A percentile compares a stretch with the other conserved stretches of the same genome.
Conservation (phyloP, 1,140 invertebrate species). For the Microvelia longipes region DNA sequence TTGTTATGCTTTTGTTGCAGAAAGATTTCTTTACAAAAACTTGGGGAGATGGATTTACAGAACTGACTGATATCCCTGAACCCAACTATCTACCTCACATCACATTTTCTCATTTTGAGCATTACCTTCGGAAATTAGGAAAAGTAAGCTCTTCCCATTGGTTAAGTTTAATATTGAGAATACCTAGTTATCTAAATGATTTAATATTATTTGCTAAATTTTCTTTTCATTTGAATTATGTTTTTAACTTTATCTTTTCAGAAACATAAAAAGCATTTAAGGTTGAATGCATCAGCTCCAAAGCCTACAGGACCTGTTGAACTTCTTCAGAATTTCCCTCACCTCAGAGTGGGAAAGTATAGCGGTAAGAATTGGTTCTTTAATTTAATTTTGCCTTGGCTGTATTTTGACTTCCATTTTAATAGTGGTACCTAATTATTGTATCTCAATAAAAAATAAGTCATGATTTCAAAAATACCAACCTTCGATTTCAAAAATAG, state of each 20-base stretch:
- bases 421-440: no score
- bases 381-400: no score
- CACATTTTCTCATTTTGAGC: conserved; percentile 66
- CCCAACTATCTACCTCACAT: conserved; percentile 73
- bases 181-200: not conserved
- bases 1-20: no score
- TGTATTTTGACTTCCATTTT: no score
- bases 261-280: conserved; percentile 34
- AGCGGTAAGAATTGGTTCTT: conserved; percentile 24
- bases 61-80: conserved; percentile 55
- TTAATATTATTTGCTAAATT: not conserved
- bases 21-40: conserved; percentile 89
- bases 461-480: no score
- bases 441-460: no score
- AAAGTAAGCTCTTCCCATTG: conserved; percentile 20
- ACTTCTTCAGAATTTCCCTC: conserved; percentile 34
- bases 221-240: not conserved
- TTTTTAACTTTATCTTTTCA: conserved; percentile 25
- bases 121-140: conserved; percentile 67
- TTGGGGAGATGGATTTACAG: conserved; percentile 91
- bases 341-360: conserved; percentile 32
- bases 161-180: conserved; percentile 2
- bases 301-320: conserved; percentile 31
- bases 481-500: no score
- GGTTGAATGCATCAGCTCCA: conserved; percentile 29